Conservation (phyloP, 1,140 invertebrate genomes). For the Pogonognathellus flavescens region DNA sequence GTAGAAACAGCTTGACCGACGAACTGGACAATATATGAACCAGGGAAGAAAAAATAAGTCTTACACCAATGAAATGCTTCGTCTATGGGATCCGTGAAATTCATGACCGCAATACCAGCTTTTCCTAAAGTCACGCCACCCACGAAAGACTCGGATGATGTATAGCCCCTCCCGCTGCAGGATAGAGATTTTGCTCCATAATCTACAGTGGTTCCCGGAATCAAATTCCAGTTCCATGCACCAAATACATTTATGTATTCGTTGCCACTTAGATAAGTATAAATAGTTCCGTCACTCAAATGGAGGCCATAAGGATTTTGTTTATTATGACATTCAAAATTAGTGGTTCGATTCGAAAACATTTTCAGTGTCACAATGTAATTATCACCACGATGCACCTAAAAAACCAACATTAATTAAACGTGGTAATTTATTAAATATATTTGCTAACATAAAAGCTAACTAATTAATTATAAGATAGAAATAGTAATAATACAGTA, state of each 20-base stretch:
- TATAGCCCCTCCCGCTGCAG: no score
- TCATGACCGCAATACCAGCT: conserved; percentile 53
- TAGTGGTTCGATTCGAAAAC: conserved; percentile 56
- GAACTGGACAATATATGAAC: conserved; percentile 36
- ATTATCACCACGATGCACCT: conserved; percentile 39
- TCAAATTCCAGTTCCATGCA: conserved; percentile 55
- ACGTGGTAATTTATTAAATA: no score
- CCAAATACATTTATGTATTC: conserved; percentile 56
- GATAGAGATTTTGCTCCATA: conserved; percentile 1
- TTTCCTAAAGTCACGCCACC: conserved; percentile 14
- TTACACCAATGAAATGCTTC: conserved; percentile 14
- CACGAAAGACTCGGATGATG: conserved; percentile 53
- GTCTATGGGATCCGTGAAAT: conserved; percentile 31
- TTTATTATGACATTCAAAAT: conserved; percentile 55
- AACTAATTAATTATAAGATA: no score
- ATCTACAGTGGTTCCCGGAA: conserved; percentile 37
- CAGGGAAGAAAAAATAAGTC: conserved; percentile 56
- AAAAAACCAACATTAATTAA: background rate
- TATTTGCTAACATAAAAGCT: no score
- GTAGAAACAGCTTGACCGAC: background rate
- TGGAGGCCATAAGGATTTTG: conserved; percentile 58
- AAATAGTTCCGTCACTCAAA: conserved; percentile 53
- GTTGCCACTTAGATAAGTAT: conserved; percentile 27
- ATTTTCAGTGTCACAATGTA: conserved; percentile 51
- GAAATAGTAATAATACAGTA: no score